Evolutionary conservation across 2,113 vertebrate genomes (phyloP).

Genomic region (Halichoeres trimaculatus): DNA sequence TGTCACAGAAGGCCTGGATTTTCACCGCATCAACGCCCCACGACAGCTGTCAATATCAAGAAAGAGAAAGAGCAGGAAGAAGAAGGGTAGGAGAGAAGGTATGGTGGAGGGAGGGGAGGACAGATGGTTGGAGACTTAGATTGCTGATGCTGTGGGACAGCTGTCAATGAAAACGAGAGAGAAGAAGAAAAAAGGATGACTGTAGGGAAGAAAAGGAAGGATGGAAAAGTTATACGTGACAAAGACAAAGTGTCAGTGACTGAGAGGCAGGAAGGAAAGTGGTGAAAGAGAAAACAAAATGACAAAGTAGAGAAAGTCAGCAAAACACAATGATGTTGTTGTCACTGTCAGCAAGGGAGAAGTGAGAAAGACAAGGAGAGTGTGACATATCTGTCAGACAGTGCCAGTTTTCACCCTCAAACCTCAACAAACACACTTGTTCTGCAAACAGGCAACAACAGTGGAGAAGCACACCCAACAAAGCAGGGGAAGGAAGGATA

Average conservation of each 20-base stretch:
- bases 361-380: conserved; percentile 34
- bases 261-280: conserved; percentile 28
- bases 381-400: conserved; percentile 47
- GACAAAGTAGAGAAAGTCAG: conserved; percentile 54
- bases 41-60: conserved; percentile 68
- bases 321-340: conserved; percentile 46
- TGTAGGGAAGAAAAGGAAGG: conserved; percentile 28
- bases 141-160: conserved; percentile 64
- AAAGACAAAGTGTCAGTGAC: conserved; percentile 51
- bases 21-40: conserved; percentile 6
- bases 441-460: conserved; percentile 38
- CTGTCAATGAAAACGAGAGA: conserved; percentile 60
- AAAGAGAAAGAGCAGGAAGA: conserved; percentile 21
- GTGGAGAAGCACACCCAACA: background rate
- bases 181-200: conserved; percentile 37
- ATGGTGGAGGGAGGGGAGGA: conserved; percentile 28
- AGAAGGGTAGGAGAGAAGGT: conserved; percentile 25
- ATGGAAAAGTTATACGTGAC: conserved; percentile 18
- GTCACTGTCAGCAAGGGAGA: conserved; percentile 41
- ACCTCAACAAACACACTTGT: conserved; percentile 21
- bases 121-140: conserved; percentile 44
- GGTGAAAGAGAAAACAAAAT: conserved; percentile 40
- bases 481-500: background rate
- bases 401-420: conserved; percentile 22
- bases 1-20: conserved; percentile 33